Base-by-base conservation (phyloP, 2,797 vertebrate species). In the Zenarchopterus dispar region DNA sequence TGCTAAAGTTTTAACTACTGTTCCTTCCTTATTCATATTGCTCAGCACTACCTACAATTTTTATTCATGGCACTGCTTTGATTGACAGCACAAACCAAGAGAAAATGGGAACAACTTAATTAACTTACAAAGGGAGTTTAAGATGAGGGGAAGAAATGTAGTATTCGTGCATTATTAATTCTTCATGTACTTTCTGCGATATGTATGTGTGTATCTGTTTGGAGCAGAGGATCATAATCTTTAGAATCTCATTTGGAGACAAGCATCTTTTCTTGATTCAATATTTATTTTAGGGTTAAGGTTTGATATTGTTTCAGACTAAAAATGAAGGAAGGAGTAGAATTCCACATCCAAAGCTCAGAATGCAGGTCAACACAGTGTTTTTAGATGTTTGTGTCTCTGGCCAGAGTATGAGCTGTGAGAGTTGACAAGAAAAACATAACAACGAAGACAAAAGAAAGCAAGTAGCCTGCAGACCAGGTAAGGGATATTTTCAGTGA, bases 31-130 rank as follows among this genome's bases (percentile, higher is more conserved):
- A 45, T 59, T 26, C 10, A 19, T 19, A 63, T 46, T 33, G 57
- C 26, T 11, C 8, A 63, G 33, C 44, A 18, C 46, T 17, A 36
- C 47, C 41, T 39, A 26, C 2, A 8, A 7, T 7, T 33, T 44
- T 24, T 46, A 63, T 23, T 47, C 53, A 47, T 13, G 46, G 43
- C 56, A 41, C 58, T 26, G 59, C 41, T n/a, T 23, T 55, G 52
- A 67, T 0, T 61, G 59, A 58, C 48, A 43, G 62, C 51, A 31
- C 44, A 57, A 24, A 54, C 18, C 18, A 16, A 19, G 22, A 33
- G 42, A 49, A 67, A 56, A 55, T 6, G 18, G 26, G 13, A 43
- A 17, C 8, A 2, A 45, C 43, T 61, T 50, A 17, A 28, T 59
- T 62, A 60, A 13, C 43, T 62, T 59, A 8, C 13, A 9, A 42